Percentiles rank a stretch among this genome's conserved stretches.
phyloP scores from a whole-genome alignment of 37 sponge, comb jelly and placozoan species.

The Aphrocallistes beatrix region DNA sequence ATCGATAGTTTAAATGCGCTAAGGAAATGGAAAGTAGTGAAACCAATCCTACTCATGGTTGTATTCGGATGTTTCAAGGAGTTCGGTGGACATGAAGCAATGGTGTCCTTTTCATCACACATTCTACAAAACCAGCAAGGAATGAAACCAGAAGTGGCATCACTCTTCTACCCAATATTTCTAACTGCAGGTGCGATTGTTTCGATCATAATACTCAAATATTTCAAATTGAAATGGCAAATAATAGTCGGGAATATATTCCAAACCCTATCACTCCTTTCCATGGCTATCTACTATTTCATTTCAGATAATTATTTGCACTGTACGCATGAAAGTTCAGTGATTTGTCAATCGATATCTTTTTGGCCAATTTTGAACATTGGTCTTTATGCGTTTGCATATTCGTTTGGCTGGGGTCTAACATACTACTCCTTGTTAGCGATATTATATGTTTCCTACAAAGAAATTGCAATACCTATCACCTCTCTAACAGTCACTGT shows the following conservation, averaged over 20 bases:
- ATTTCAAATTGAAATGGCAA: neutral
- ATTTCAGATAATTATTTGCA: neutral
- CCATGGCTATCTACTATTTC: neutral
- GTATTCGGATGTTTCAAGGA: neutral
- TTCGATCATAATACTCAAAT: neutral
- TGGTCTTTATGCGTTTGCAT: neutral
- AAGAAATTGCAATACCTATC: neutral
- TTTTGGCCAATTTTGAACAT: slow-evolving; percentile 4
- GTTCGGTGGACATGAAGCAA: slow-evolving; percentile 10
- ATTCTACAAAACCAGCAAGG: neutral
- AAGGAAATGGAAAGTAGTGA: neutral
- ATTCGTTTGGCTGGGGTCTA: neutral
- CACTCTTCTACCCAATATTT: slow-evolving; percentile 17
- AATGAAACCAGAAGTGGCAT: neutral
- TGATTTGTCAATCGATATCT: neutral
- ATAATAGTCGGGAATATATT: neutral
- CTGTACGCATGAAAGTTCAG: neutral
- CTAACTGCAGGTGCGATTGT: neutral
- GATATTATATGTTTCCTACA: neutral
- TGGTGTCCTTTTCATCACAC: neutral
- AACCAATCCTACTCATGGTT: neutral
- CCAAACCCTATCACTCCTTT: neutral
- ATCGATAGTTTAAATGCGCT: neutral
- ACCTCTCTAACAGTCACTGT: neutral
- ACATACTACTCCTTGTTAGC: neutral